Evolutionary conservation across 2,888 invertebrate genomes (phyloP), one percentile per base, ranked within the genome.

Genomic region (Ectemnius lituratus): DNA sequence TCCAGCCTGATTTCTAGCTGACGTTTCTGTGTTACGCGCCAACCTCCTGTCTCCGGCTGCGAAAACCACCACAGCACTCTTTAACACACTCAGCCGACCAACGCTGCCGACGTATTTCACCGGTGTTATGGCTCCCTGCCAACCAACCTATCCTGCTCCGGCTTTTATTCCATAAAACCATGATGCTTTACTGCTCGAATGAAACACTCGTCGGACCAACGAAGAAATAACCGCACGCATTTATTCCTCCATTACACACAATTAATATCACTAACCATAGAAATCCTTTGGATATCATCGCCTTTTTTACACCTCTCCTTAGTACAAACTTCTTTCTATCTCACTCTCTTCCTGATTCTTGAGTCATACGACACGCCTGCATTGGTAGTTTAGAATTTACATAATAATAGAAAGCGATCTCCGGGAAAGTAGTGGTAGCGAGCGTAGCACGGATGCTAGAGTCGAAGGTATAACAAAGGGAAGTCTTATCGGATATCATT

Each of bases 401-500:
- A 52, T 52, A 52, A 52, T 52, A 52, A 52, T 52, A 52, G 52
- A 52, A 52, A 52, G n/a, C 52, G 52, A 52, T 52, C 52, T 14
- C 14, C n/a, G 14, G n/a, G 52, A 52, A 16, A 16, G 52, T 16
- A 16, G 14, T 16, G 16, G 16, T 0, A n/a, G 4, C n/a, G 16
- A 14, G 52, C 52, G 52, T 52, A 52, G 52, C 52, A 16, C 52
- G 52, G 52, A 16, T 52, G 52, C 16, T 6, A 14, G n/a, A 14
- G n/a, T 52, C 5, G 52, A 52, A 14, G 52, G n/a, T 52, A 52
- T 52, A 13, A 52, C 52, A 52, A 52, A 16, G 16, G 52, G 8
- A 4, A 11, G 14, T 8, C 62, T 78, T 76, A 80, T 80, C 80
- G 71, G 78, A 70, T 68, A 73, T 67, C 73, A 81, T 80, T 78